Percentiles rank a stretch among this genome's conserved stretches.
Evolutionary conservation across 1,140 invertebrate species (phyloP).

Genomic region (Saccostrea echinata): DNA sequence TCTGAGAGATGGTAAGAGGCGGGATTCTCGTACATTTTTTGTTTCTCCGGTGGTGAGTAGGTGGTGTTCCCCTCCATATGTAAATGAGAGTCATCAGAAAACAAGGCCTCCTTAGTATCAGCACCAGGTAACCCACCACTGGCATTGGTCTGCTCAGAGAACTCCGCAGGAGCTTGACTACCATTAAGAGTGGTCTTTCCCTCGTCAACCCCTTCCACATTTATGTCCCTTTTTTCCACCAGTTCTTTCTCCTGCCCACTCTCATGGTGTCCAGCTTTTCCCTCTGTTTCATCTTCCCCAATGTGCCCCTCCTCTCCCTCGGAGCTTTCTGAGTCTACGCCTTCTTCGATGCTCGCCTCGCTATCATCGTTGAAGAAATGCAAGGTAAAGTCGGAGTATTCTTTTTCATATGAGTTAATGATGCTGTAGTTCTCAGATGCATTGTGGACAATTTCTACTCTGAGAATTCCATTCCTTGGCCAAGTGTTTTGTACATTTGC

Average conservation of each 20-base stretch:
- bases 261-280: background rate
- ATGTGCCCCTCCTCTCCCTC: background rate
- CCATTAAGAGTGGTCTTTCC: background rate
- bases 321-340: background rate
- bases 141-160: background rate
- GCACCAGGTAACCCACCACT: background rate
- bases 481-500: conserved; percentile 92
- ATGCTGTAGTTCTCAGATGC: conserved; percentile 78
- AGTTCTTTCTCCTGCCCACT: background rate
- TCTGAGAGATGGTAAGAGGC: conserved; percentile 70
- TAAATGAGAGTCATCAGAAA: background rate
- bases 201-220: background rate
- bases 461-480: conserved; percentile 96
- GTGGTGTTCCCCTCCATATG: background rate
- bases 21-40: background rate
- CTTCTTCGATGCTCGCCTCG: background rate
- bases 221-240: background rate
- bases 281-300: conserved; percentile 15
- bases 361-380: conserved; percentile 60
- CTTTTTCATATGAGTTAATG: conserved; percentile 79
- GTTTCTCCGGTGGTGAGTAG: background rate
- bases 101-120: background rate
- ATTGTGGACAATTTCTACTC: conserved; percentile 96
- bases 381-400: conserved; percentile 73
- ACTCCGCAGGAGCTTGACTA: background rate